phyloP scores from a whole-genome alignment of 1,140 invertebrate genomes.

The Atta texana region DNA sequence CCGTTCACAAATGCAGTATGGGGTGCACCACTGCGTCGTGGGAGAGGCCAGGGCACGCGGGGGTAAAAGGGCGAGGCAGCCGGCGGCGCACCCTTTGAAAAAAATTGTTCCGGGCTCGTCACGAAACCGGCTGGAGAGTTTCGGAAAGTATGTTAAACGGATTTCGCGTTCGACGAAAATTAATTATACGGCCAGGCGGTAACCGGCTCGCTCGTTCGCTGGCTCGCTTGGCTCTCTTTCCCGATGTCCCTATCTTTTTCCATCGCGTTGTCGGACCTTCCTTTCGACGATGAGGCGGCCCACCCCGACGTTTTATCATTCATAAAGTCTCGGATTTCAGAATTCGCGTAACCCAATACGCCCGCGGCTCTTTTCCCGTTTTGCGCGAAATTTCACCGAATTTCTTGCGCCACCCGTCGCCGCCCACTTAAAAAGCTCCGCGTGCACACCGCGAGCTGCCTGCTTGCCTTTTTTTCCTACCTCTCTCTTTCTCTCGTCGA shows the following conservation, averaged over 20 bases:
- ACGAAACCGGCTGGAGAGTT: conserved; percentile 66
- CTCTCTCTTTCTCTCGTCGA: conserved; percentile 52
- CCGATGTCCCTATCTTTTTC: conserved; percentile 35
- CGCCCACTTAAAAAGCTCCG: conserved; percentile 62
- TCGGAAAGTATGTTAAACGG: conserved; percentile 71
- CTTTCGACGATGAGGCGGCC: conserved; percentile 61
- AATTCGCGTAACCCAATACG: conserved; percentile 52
- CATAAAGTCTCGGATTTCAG: conserved; percentile 57
- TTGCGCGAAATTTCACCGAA: conserved; percentile 64
- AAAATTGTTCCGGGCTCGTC: conserved; percentile 71
- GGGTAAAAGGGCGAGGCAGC: conserved; percentile 64
- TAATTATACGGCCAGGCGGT: conserved; percentile 68
- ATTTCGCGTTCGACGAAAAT: conserved; percentile 68
- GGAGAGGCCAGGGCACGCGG: background rate
- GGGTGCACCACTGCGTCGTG: conserved; percentile 6
- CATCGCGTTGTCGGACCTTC: conserved; percentile 57
- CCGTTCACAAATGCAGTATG: conserved; percentile 62
- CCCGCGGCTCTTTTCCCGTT: conserved; percentile 61
- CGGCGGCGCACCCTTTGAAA: conserved; percentile 69
- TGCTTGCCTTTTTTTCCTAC: background rate
- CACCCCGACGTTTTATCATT: conserved; percentile 58
- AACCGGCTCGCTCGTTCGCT: conserved; percentile 13
- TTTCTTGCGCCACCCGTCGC: conserved; percentile 50
- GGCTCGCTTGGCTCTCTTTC: conserved; percentile 20
- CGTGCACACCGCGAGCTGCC: conserved; percentile 39